Evolutionary conservation across 92 coral and sea anemone species (phyloP).

Genomic region (Zoanthus sansibaricus): DNA sequence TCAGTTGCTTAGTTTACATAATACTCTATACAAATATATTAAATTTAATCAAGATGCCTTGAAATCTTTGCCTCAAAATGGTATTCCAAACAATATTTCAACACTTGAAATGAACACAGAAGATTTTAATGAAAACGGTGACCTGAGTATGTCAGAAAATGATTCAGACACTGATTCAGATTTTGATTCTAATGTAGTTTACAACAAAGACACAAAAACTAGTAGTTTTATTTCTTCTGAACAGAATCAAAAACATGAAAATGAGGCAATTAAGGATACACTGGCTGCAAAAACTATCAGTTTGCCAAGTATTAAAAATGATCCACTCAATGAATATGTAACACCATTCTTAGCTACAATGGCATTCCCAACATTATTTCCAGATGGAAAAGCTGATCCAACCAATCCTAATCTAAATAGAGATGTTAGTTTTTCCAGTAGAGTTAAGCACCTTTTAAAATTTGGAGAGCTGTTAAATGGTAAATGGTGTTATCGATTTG

Average conservation of each 20-base stretch:
- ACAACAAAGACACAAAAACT: constrained; percentile 44
- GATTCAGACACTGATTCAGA: constrained; percentile 24
- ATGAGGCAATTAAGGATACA: constrained; percentile 17
- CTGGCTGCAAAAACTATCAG: constrained; percentile 27
- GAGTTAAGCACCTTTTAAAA: constrained; percentile 47
- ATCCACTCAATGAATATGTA: constrained; percentile 52
- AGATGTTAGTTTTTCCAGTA: constrained; percentile 50
- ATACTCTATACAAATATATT: constrained; percentile 38
- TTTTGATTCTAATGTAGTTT: constrained; percentile 8
- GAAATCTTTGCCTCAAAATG: constrained; percentile 46
- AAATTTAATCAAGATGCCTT: constrained; percentile 29
- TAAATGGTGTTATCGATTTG: constrained; percentile 58
- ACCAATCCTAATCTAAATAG: constrained; percentile 50
- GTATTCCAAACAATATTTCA: constrained; percentile 26
- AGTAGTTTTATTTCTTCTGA: constrained; percentile 50
- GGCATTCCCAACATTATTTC: constrained; percentile 61
- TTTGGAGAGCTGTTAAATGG: constrained; percentile 48
- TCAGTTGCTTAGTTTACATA: constrained; percentile 11
- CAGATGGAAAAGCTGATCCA: constrained; percentile 61
- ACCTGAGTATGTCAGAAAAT: constrained; percentile 26
- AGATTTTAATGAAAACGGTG: neutral
- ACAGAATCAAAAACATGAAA: constrained; percentile 43
- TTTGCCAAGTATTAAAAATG: constrained; percentile 45
- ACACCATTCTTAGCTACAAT: constrained; percentile 54
- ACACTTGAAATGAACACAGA: constrained; percentile 36